Evolutionary conservation across 1,140 invertebrate species (phyloP).

Genomic region (Aphelinus atriplicis): DNA sequence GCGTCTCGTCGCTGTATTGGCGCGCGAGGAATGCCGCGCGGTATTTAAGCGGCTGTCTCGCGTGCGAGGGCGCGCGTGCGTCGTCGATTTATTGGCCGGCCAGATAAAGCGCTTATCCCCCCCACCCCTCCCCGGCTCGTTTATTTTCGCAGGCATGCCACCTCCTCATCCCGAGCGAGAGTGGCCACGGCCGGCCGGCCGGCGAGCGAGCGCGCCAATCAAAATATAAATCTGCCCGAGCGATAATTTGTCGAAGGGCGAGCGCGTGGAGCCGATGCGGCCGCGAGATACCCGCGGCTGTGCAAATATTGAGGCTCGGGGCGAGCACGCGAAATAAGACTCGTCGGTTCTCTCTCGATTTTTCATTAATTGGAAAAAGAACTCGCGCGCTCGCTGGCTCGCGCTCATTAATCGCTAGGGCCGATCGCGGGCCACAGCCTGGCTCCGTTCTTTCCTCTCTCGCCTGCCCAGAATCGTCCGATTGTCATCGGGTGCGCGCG

Average conservation of each 20-base stretch:
- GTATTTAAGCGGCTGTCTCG: slow-evolving; percentile 22
- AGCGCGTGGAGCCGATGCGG: slow-evolving; percentile 36
- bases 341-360: background rate
- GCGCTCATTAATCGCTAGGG: slow-evolving; percentile 12
- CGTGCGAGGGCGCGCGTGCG: no score
- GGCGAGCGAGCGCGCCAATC: background rate
- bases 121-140: background rate
- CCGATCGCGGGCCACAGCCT: background rate
- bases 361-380: slow-evolving; percentile 35
- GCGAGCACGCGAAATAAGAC: background rate
- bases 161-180: background rate
- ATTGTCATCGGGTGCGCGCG: slow-evolving; percentile 17
- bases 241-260: slow-evolving; percentile 28
- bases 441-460: no score
- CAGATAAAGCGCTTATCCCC: slow-evolving; percentile 28
- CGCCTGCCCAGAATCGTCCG: slow-evolving; percentile 2
- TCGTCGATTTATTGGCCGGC: slow-evolving; percentile 27
- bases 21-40: no score
- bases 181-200: no score
- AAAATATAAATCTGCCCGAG: slow-evolving; percentile 27
- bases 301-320: background rate
- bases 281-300: slow-evolving; percentile 5
- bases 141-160: background rate
- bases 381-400: background rate
- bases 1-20: no score